A percentile compares a stretch with the other conserved stretches of the same genome.
Evolutionary conservation across 2,113 vertebrate species (phyloP).

Genomic region (Notarius quadriscutis): DNA sequence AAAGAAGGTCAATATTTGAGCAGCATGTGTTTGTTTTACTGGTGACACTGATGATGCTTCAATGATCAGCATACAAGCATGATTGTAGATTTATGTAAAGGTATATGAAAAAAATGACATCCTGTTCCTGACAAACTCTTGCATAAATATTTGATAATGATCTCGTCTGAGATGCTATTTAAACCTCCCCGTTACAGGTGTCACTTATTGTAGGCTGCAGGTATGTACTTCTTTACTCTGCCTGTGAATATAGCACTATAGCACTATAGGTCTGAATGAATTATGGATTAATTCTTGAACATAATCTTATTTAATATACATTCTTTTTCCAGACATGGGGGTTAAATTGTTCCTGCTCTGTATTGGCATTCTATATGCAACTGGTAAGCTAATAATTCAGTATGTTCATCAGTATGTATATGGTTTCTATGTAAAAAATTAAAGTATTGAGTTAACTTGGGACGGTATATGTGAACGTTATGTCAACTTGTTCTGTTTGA

Average conservation of each 20-base stretch:
- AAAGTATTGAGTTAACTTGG: background rate
- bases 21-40: background rate
- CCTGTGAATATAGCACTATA: no score
- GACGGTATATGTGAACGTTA: background rate
- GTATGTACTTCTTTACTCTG: background rate
- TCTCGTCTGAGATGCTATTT: constrained; percentile 21
- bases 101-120: constrained; percentile 21
- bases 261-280: background rate
- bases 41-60: background rate
- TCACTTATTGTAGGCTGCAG: constrained; percentile 10
- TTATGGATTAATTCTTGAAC: background rate
- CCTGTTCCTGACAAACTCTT: constrained; percentile 37
- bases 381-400: constrained; percentile 36
- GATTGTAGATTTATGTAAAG: background rate
- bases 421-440: background rate
- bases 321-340: constrained; percentile 40
- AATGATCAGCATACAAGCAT: background rate
- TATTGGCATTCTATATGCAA: constrained; percentile 30
- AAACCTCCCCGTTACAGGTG: background rate
- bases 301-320: background rate
- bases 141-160: constrained; percentile 1
- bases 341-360: constrained; percentile 3
- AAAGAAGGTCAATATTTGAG: constrained; percentile 11
- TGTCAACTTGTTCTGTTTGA: background rate
- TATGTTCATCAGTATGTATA: background rate